Base-by-base conservation (phyloP, 53 echinoderm and acorn worm genomes). In the Hippasteria phrygiana region DNA sequence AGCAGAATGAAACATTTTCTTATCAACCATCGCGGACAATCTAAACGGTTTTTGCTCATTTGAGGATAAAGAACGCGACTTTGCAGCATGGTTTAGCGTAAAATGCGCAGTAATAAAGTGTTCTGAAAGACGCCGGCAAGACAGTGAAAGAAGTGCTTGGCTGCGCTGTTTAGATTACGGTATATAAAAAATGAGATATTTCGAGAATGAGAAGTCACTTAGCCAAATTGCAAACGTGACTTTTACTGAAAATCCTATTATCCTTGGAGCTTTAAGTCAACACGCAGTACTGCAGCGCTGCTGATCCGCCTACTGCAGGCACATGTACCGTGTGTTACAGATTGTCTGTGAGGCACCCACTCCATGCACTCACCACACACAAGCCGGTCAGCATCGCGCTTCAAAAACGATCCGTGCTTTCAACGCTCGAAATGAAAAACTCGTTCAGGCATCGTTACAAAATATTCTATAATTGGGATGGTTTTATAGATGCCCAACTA, bases 171-270 rank as follows among this genome's bases (percentile, higher is more conserved):
- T 51, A 20, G 12, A 51, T 14, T 51, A 20, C 9, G 14, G 16
- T 20, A 51, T 51, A 2, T n/a, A n/a, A n/a, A 59, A 59, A 59
- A 59, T 8, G 59, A 18, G 59, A 59, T 59, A 5, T 51, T 10
- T 10, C 2, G 51, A 26, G 26, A 59, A 59, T 59, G 26, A 79
- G 33, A 77, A 37, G 12, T 59, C 79, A 79, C 62, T 59, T 79
- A 59, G 56, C 35, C 55, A 79, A 79, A 79, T 62, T 79, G 79
- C 59, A 62, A 79, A 79, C 79, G 79, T 79, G 79, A 79, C 79
- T 59, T 35, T 56, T 59, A 17, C 79, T 27, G 62, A 62, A 24
- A 56, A 79, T 59, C 59, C 59, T 62, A 79, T 62, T 79, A 62
- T 53, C 24, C 36, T 62, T n/a, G 79, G 55, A 62, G 13, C 35